Conservation (phyloP, 2,888 invertebrate species). For the Sicus ferrugineus region DNA sequence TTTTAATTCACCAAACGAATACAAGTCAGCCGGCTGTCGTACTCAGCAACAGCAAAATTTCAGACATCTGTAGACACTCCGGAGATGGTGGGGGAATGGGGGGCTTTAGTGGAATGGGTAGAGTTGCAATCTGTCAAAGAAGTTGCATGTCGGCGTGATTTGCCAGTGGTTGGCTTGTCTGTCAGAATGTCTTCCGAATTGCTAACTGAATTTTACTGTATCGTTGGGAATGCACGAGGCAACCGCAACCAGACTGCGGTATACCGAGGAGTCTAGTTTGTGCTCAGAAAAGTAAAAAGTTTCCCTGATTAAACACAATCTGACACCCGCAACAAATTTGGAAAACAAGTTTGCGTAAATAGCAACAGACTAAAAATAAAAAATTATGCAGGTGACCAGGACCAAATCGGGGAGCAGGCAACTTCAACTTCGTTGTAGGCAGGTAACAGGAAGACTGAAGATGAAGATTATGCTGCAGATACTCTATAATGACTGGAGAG, state of each 20-base stretch:
- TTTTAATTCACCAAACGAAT: no score
- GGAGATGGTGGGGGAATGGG: no score
- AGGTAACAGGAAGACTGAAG: neutral
- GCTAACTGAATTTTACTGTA: neutral
- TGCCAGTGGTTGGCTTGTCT: neutral
- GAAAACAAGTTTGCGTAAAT: conserved; percentile 6
- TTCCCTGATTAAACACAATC: conserved; percentile 22
- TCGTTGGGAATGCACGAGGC: neutral
- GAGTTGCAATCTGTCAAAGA: conserved; percentile 14
- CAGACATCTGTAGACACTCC: no score
- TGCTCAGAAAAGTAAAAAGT: conserved; percentile 1
- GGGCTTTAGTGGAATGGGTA: neutral
- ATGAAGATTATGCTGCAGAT: neutral
- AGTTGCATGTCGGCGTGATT: neutral
- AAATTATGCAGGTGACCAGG: neutral
- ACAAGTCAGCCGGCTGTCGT: no score
- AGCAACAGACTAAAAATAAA: neutral
- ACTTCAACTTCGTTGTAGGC: neutral
- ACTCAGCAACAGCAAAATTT: no score
- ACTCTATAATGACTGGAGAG: neutral
- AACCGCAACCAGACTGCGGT: conserved; percentile 20
- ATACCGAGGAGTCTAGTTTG: neutral
- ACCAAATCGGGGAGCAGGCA: neutral
- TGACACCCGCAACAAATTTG: conserved; percentile 21
- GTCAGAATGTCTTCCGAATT: conserved; percentile 11